A percentile compares a stretch with the other conserved stretches of the same genome.
Evolutionary conservation across 1,140 invertebrate species (phyloP).

Genomic region (Drosophila punjabiensis): DNA sequence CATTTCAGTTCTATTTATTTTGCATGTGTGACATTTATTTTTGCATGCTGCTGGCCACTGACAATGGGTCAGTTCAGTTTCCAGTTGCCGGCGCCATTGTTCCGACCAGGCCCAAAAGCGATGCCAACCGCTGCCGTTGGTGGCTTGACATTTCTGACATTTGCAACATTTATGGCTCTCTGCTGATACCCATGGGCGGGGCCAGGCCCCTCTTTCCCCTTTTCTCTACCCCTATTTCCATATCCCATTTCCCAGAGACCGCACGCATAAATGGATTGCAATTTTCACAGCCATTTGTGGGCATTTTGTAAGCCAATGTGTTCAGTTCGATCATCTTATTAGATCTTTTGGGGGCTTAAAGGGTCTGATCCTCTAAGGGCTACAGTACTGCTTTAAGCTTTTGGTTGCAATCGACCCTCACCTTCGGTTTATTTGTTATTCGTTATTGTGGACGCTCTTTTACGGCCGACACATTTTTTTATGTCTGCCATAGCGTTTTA

Average conservation of each 20-base stretch:
- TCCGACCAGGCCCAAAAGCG: conserved; percentile 44
- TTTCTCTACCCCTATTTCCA: not conserved
- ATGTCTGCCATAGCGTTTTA: conserved; percentile 70
- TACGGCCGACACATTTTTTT: conserved; percentile 71
- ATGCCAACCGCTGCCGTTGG: conserved; percentile 60
- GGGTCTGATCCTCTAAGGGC: not conserved
- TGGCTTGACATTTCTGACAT: conserved; percentile 80
- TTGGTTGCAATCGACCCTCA: conserved; percentile 8
- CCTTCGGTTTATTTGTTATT: conserved; percentile 49
- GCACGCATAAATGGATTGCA: conserved; percentile 54
- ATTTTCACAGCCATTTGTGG: conserved; percentile 61
- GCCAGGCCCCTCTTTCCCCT: conserved; percentile 11
- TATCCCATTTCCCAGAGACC: conserved; percentile 15
- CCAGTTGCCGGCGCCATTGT: conserved; percentile 41
- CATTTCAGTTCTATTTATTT: conserved; percentile 77
- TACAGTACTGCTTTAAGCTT: conserved; percentile 10
- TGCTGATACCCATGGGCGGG: conserved; percentile 52
- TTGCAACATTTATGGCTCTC: conserved; percentile 78
- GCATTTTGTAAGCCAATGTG: conserved; percentile 46
- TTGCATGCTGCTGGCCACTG: conserved; percentile 52
- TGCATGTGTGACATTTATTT: conserved; percentile 80
- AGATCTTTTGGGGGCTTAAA: conserved; percentile 8
- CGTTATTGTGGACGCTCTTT: conserved; percentile 43
- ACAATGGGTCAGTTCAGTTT: conserved; percentile 45
- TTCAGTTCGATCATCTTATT: conserved; percentile 36